These are phyloP conservation scores for Cheilosia vulpina DNA, from an alignment of 2,888 invertebrate species.

Conservation along the genomic window DNA sequence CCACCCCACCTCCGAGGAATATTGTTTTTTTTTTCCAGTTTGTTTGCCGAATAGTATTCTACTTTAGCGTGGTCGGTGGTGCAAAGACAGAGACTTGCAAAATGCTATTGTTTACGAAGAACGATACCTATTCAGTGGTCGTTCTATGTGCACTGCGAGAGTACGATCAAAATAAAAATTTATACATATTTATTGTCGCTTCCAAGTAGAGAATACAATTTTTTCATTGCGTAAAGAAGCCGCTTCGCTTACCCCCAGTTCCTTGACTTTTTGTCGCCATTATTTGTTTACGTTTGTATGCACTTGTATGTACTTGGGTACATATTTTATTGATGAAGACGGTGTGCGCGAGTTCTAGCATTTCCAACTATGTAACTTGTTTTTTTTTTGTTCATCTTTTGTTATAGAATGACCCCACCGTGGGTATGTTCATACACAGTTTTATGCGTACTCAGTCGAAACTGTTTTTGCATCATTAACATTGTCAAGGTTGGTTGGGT, in stretches of 20 bases:
- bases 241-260: slow-evolving; percentile 20
- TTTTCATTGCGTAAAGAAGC: slow-evolving; percentile 12
- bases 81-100: slow-evolving; percentile 7
- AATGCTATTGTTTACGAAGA: slow-evolving; percentile 55
- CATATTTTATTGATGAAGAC: background rate
- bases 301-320: background rate
- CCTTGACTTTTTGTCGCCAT: slow-evolving; percentile 28
- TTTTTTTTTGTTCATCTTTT: background rate
- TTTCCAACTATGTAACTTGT: too few species aligned
- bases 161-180: slow-evolving; percentile 20
- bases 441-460: slow-evolving; percentile 16
- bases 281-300: slow-evolving; percentile 20
- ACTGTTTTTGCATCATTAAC: slow-evolving; percentile 28
- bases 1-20: background rate
- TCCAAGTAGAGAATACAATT: slow-evolving; percentile 29
- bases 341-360: background rate
- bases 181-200: background rate
- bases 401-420: slow-evolving; percentile 5
- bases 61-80: slow-evolving; percentile 41
- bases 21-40: background rate
- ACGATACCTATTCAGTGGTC: background rate
- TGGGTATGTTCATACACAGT: background rate
- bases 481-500: slow-evolving; percentile 20
- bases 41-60: background rate
- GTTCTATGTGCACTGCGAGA: slow-evolving; percentile 21